These are phyloP conservation scores for Gisinianus flammeolus DNA, from an alignment of 2,888 invertebrate species.

Conservation along the genomic window DNA sequence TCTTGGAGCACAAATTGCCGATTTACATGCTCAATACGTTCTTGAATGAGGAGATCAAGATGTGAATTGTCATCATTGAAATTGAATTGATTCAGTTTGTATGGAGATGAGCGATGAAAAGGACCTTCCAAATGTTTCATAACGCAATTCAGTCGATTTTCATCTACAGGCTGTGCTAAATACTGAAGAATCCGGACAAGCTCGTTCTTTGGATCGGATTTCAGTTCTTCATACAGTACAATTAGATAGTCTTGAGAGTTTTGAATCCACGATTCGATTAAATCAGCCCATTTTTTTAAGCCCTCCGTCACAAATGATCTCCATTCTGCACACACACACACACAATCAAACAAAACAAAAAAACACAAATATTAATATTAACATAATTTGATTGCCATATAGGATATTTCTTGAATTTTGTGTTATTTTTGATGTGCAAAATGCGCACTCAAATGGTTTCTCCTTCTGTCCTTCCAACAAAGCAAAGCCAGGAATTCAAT, in stretches of 20 bases:
- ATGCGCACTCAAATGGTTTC: neutral
- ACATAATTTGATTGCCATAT: neutral
- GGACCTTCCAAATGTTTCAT: slow-evolving; percentile 59
- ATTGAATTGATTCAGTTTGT: neutral
- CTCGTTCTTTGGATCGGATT: slow-evolving; percentile 58
- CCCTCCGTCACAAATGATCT: slow-evolving; percentile 46
- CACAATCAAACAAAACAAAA: neutral
- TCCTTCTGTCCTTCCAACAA: neutral
- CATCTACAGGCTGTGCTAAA: slow-evolving; percentile 59
- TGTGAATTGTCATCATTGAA: slow-evolving; percentile 11
- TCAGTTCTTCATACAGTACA: slow-evolving; percentile 60
- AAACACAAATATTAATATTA: neutral
- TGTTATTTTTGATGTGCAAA: neutral
- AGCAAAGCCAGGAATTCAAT: neutral
- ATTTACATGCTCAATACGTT: slow-evolving; percentile 58
- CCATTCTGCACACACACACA: slow-evolving; percentile 49
- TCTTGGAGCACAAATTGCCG: slow-evolving; percentile 53
- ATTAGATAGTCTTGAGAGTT: slow-evolving; percentile 59
- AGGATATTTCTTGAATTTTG: neutral
- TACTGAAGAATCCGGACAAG: slow-evolving; percentile 58
- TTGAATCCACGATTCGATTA: slow-evolving; percentile 56
- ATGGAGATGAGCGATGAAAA: slow-evolving; percentile 50
- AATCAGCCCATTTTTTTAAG: slow-evolving; percentile 51
- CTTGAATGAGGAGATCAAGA: slow-evolving; percentile 50
- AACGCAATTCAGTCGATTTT: slow-evolving; percentile 59